Base-by-base conservation (phyloP, 2,888 invertebrate genomes). In the Cylindroiulus punctatus region DNA sequence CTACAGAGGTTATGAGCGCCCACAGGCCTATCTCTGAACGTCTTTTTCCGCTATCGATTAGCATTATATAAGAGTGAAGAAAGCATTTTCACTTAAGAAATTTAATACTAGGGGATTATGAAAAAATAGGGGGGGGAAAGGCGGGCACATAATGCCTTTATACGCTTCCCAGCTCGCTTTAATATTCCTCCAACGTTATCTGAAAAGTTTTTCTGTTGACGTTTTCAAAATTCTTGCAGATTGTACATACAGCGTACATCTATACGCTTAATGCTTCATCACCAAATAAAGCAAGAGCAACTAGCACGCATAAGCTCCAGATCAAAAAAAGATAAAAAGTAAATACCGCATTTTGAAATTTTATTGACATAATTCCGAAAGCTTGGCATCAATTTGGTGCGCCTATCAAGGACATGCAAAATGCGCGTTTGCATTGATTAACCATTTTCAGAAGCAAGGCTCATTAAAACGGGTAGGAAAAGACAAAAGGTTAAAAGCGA, bases 51-150 rank as follows among this genome's bases (percentile, higher is more conserved):
- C 26, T 65, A 65, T 65, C 65, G 65, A 65, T 65, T 65, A 65
- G 26, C 65, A 26, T 65, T 65, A 65, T 65, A 65, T 26, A 65
- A 65, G 65, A 65, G 65, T 26, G 65, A 65, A 65, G 65, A 65
- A 65, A 65, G 65, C 65, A 65, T 65, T 65, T 65, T 65, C 65
- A 65, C 65, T 65, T 65, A 65, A 65, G 65, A 65, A 65, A 65
- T 65, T 65, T 65, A 65, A 65, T 65, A 65, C 65, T 65, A 10
- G 65, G 26, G 65, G 65, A 65, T 65, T 65, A 65, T 65, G 65
- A 65, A 57, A 57, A 57, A 57, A 57, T 22, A 57, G 0, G 5
- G 22, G 17, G 12, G 14, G 65, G 26, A 26, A 57, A 0, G 5
- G 57, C 57, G 26, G n/a, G 57, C 57, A 22, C 26, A 26, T 65